Evolutionary conservation across 2,797 vertebrate species (phyloP).

Genomic region (Kryptolebias ocellatus): DNA sequence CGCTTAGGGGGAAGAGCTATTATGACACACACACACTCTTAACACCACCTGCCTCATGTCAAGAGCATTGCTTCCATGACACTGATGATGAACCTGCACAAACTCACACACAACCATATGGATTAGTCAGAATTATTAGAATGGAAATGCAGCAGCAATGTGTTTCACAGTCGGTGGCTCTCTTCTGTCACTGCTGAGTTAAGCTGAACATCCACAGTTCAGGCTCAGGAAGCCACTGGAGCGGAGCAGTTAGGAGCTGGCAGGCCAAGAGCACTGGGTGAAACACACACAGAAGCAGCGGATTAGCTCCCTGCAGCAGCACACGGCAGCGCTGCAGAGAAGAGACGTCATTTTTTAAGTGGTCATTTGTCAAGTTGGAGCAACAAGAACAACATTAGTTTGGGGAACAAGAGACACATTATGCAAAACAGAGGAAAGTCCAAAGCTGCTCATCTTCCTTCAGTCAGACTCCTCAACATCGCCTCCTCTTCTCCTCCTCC

Average conservation of each 20-base stretch:
- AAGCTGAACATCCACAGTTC: constrained; percentile 72
- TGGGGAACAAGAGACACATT: constrained; percentile 66
- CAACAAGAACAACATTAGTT: constrained; percentile 72
- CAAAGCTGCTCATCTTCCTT: constrained; percentile 46
- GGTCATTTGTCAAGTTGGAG: constrained; percentile 74
- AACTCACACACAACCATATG: constrained; percentile 33
- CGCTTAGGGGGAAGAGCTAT: constrained; percentile 49
- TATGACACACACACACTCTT: constrained; percentile 43
- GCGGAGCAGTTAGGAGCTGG: constrained; percentile 66
- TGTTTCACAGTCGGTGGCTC: constrained; percentile 73
- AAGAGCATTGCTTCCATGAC: constrained; percentile 51
- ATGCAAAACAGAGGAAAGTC: constrained; percentile 66
- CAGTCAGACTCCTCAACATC: constrained; percentile 27
- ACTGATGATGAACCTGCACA: constrained; percentile 35
- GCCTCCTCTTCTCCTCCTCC: constrained; percentile 28
- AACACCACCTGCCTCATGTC: constrained; percentile 66
- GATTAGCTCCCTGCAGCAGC: constrained; percentile 71
- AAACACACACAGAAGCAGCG: constrained; percentile 23
- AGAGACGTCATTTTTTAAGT: constrained; percentile 75
- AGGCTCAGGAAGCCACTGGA: constrained; percentile 69
- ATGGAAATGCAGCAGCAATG: constrained; percentile 72
- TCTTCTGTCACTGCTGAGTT: constrained; percentile 74
- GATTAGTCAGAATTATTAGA: constrained; percentile 73
- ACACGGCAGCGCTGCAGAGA: constrained; percentile 59
- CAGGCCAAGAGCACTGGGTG: constrained; percentile 54